These are phyloP conservation scores for Bombus terrestris DNA, from an alignment of 1,140 invertebrate genomes.

Conservation along the genomic window DNA sequence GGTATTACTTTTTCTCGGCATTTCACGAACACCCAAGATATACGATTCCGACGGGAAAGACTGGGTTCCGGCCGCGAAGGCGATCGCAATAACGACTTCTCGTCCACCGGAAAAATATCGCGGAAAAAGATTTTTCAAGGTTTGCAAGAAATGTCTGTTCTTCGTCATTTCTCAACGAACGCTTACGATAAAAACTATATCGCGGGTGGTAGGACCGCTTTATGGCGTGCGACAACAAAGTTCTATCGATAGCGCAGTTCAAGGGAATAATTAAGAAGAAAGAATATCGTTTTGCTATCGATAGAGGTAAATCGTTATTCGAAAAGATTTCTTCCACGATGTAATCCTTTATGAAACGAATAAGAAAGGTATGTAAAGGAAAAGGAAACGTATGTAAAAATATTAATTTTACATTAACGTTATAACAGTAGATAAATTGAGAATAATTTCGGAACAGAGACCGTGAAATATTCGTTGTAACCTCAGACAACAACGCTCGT, in stretches of 20 bases:
- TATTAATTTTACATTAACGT: not conserved
- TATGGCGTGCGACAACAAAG: not conserved
- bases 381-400: not conserved
- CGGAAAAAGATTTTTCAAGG: not conserved
- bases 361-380: too few species aligned
- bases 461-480: not conserved
- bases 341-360: too few species aligned
- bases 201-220: not conserved
- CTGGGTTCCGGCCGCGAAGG: not conserved
- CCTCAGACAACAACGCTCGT: not conserved
- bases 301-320: not conserved
- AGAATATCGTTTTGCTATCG: not conserved
- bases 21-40: not conserved
- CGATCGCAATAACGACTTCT: not conserved
- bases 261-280: not conserved
- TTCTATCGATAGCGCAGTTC: too few species aligned
- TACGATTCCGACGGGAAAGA: not conserved
- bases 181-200: not conserved
- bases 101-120: slow-evolving; percentile 7
- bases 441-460: not conserved
- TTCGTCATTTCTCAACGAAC: not conserved
- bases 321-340: not conserved
- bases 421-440: not conserved
- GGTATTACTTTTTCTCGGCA: not conserved
- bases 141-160: not conserved